Conservation (phyloP, 2,113 vertebrate genomes). For the Leptosomus discolor region DNA sequence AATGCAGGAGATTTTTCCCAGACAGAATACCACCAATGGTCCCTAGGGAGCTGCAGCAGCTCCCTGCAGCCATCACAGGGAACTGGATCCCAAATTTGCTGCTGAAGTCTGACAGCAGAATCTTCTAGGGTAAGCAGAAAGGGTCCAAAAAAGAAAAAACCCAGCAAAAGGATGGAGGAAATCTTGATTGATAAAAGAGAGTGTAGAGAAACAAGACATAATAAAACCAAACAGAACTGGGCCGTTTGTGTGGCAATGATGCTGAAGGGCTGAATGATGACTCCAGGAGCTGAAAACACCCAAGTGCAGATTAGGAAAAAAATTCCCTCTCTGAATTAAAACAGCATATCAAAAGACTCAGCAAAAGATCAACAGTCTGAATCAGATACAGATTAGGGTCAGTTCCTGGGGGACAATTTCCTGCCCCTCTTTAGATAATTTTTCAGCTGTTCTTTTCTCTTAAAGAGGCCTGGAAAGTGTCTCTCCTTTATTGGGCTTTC, state of each 20-base stretch:
- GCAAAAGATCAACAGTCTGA: constrained; percentile 16
- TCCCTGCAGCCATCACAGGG: background rate
- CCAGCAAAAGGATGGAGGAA: background rate
- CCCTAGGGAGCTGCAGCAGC: background rate
- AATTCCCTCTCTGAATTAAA: background rate
- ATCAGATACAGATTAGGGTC: background rate
- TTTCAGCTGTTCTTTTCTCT: constrained; percentile 27
- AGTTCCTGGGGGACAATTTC: constrained; percentile 23
- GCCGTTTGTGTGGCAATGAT: background rate
- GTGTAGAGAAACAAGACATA: background rate
- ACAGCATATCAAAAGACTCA: constrained; percentile 21
- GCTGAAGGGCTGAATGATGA: background rate
- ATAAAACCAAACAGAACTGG: background rate
- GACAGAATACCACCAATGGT: background rate
- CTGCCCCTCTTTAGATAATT: constrained; percentile 11
- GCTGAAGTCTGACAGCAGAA: background rate
- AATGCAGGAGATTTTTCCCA: background rate
- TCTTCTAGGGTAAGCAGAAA: background rate
- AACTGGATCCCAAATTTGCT: background rate
- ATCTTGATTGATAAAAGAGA: background rate
- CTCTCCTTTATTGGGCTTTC: constrained; percentile 26
- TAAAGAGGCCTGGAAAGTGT: constrained; percentile 25
- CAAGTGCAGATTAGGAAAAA: background rate
- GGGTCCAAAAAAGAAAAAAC: background rate
- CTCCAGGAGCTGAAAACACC: background rate